Base-by-base conservation (phyloP, 2,113 vertebrate genomes). In the Nettapus auritus region DNA sequence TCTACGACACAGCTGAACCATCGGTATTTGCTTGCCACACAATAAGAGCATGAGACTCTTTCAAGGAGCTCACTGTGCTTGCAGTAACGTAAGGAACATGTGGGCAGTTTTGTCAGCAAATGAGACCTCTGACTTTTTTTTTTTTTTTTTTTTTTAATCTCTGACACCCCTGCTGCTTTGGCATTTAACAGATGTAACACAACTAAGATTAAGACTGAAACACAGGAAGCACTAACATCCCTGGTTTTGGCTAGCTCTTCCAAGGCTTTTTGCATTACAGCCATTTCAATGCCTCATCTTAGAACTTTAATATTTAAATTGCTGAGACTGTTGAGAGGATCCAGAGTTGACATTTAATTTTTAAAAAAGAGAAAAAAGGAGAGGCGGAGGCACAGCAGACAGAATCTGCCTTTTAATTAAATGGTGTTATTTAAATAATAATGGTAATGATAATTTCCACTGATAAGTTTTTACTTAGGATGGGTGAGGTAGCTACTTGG, bases 251-350 rank as follows among this genome's bases (percentile, higher is more conserved):
- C 25, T 21, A 46, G 26, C 6, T 73, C 74, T 56, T n/a, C 33
- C n/a, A 50, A 60, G 3, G 1, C 29, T 64, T 78, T 75, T 40
- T 70, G 8, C 20, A 38, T 77, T 50, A 86, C 28, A 59, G 36
- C 8, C 67, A 20, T 73, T 91, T 15, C n/a, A 86, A 1, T 29
- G 12, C 26, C 36, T 40, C 48, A 52, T 25, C 21, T 83, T 46
- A 36, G 42, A 83, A 91, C 88, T 78, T 83, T 91, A 83, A 78
- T 63, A 52, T 85, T 89, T 69, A 55, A 91, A 85, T 52, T 78
- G 23, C 38, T 83, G 68, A 70, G 50, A 31, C 22, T 82, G 36
- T 46, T 77, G 17, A 70, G 42, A 42, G n/a, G 26, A 91, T 82
- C 42, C n/a, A 63, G 52, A 85, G 34, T 25, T 89, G 81, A 34